Conservation (phyloP, 2,888 invertebrate genomes). For the Caenorhabditis sulstoni region DNA sequence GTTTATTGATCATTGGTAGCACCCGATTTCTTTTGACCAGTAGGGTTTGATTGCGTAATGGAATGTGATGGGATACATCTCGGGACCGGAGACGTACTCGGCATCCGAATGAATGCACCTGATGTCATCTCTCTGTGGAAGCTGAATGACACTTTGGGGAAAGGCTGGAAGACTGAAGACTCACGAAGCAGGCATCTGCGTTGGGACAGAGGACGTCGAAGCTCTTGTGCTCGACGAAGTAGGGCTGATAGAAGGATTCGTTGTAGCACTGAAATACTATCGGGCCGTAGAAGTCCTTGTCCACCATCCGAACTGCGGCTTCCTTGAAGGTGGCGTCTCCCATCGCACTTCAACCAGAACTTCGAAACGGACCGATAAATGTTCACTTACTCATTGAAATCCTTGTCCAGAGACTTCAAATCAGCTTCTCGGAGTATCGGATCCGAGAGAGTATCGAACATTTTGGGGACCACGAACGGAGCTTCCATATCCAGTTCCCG, state of each 20-base stretch:
- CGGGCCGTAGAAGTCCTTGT: slow-evolving; percentile 33
- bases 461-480: slow-evolving; percentile 14
- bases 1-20: slow-evolving; percentile 30
- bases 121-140: slow-evolving; percentile 53
- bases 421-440: slow-evolving; percentile 32
- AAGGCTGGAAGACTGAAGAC: neutral
- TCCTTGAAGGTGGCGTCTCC: neutral
- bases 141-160: slow-evolving; percentile 24
- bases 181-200: slow-evolving; percentile 47
- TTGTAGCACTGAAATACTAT: slow-evolving; percentile 54
- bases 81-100: slow-evolving; percentile 51
- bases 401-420: slow-evolving; percentile 21
- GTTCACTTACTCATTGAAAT: slow-evolving; percentile 20
- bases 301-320: slow-evolving; percentile 22
- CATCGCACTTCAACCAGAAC: slow-evolving; percentile 9
- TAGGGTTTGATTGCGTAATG: slow-evolving; percentile 43
- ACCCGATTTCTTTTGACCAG: slow-evolving; percentile 47
- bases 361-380: neutral
- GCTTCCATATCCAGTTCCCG: slow-evolving; percentile 10
- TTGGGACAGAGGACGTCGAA: slow-evolving; percentile 43
- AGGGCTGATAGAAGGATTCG: slow-evolving; percentile 49
- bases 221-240: slow-evolving; percentile 28
- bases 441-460: slow-evolving; percentile 28
- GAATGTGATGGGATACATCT: slow-evolving; percentile 51
- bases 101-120: slow-evolving; percentile 52